Conservation (phyloP, 2,797 vertebrate genomes). For the Myotis vivesi region DNA sequence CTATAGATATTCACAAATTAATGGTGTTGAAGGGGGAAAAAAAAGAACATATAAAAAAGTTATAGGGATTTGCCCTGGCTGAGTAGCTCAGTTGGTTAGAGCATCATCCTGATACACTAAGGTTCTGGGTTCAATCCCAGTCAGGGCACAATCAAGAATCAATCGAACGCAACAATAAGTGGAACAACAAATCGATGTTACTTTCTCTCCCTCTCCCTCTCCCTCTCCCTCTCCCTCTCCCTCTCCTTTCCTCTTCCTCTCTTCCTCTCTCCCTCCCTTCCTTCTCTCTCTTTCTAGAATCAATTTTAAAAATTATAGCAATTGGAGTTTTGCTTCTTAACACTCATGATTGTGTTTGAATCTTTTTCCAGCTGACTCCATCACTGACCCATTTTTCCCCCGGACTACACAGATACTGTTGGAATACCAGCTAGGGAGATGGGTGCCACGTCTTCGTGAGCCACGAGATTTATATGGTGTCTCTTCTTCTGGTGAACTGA, state of each 20-base stretch:
- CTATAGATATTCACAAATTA: constrained; percentile 35
- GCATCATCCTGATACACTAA: neutral
- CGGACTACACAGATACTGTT: constrained; percentile 83
- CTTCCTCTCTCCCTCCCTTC: neutral
- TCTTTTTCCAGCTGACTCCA: constrained; percentile 60
- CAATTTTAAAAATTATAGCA: neutral
- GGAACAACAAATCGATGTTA: neutral
- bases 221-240: neutral
- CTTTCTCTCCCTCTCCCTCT: neutral
- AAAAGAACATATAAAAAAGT: neutral
- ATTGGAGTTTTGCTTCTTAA: constrained; percentile 41
- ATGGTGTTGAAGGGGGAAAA: constrained; percentile 54
- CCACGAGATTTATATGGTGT: constrained; percentile 81
- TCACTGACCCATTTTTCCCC: constrained; percentile 69
- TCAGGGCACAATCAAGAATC: neutral
- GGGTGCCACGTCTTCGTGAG: constrained; percentile 77
- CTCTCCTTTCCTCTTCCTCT: neutral
- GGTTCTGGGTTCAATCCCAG: neutral
- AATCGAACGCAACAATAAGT: neutral
- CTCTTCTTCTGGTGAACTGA: constrained; percentile 74
- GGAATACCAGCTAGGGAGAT: constrained; percentile 78
- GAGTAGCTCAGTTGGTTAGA: neutral
- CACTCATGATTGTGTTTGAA: constrained; percentile 51
- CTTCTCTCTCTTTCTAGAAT: neutral
- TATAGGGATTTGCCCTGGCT: neutral